phyloP scores from a whole-genome alignment of 1,140 invertebrate genomes.

The Leptoteleia sp. region DNA sequence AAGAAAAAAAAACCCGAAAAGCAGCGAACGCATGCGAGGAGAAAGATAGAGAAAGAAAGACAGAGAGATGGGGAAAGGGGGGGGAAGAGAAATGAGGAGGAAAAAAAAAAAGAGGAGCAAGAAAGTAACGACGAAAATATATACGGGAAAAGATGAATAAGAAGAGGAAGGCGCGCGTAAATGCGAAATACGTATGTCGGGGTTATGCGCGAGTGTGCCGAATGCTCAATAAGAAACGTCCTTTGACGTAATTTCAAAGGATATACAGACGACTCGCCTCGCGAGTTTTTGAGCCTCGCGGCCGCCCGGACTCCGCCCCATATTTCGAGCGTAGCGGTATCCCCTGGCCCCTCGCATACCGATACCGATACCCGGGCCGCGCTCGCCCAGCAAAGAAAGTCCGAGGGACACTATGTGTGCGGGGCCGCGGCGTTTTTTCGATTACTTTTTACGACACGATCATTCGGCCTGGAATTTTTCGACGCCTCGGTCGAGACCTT shows the following conservation, averaged over 20 bases:
- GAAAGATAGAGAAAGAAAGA: not conserved
- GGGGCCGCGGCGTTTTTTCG: slow-evolving; percentile 41
- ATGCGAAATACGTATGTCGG: slow-evolving; percentile 57
- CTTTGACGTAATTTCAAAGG: slow-evolving; percentile 67
- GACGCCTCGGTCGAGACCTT: slow-evolving; percentile 5
- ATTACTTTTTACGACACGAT: slow-evolving; percentile 58
- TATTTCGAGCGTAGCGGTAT: slow-evolving; percentile 53
- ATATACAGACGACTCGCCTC: slow-evolving; percentile 41
- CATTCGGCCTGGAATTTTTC: slow-evolving; percentile 38
- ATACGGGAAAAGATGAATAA: slow-evolving; percentile 48
- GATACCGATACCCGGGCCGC: slow-evolving; percentile 16
- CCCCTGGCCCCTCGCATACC: slow-evolving; percentile 37
- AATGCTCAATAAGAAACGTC: slow-evolving; percentile 63
- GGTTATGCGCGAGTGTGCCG: slow-evolving; percentile 49
- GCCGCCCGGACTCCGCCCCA: slow-evolving; percentile 56
- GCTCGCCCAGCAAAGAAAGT: slow-evolving; percentile 33
- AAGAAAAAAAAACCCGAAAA: not conserved
- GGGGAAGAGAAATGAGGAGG: not conserved
- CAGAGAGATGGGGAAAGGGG: not conserved
- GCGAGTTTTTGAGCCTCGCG: slow-evolving; percentile 60
- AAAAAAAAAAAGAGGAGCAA: not conserved
- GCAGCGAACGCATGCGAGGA: slow-evolving; percentile 15
- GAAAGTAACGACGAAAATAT: slow-evolving; percentile 38
- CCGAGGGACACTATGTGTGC: slow-evolving; percentile 37
- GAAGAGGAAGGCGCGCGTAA: slow-evolving; percentile 47